These are phyloP conservation scores for Eubucco bourcierii DNA, from an alignment of 2,113 vertebrate species.

Conservation along the genomic window DNA sequence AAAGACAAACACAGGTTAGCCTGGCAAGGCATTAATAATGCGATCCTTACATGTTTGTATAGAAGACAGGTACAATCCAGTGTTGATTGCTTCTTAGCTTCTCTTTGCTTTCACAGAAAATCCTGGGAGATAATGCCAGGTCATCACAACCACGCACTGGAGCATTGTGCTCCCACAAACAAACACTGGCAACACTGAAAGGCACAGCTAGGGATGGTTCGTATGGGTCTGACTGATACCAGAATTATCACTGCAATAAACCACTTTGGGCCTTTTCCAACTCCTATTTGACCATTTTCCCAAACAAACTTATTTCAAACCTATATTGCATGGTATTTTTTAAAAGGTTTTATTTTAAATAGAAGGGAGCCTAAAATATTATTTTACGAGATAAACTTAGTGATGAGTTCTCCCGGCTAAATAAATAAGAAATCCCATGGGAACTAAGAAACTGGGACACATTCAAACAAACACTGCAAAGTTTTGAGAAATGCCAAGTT, in stretches of 20 bases:
- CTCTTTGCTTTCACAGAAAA: constrained; percentile 72
- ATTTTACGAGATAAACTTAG: constrained; percentile 12
- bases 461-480: constrained; percentile 50
- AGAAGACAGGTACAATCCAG: constrained; percentile 72
- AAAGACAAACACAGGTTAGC: constrained; percentile 70
- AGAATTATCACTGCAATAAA: background rate
- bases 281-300: constrained; percentile 9
- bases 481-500: constrained; percentile 43
- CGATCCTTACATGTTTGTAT: constrained; percentile 73
- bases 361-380: background rate
- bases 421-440: constrained; percentile 39
- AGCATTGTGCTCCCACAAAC: background rate
- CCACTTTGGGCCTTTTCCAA: background rate
- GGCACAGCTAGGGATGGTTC: background rate
- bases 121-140: constrained; percentile 42
- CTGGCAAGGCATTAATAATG: constrained; percentile 77
- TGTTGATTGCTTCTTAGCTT: constrained; percentile 69
- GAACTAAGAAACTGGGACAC: constrained; percentile 42
- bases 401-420: constrained; percentile 39
- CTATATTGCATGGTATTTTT: background rate
- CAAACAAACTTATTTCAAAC: constrained; percentile 13
- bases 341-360: background rate
- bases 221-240: background rate
- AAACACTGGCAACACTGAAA: constrained; percentile 28
- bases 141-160: constrained; percentile 12